Percentiles rank a stretch among this genome's conserved stretches.
These are phyloP conservation scores for Autographa gamma DNA, from an alignment of 2,888 invertebrate genomes.

Conservation along the genomic window DNA sequence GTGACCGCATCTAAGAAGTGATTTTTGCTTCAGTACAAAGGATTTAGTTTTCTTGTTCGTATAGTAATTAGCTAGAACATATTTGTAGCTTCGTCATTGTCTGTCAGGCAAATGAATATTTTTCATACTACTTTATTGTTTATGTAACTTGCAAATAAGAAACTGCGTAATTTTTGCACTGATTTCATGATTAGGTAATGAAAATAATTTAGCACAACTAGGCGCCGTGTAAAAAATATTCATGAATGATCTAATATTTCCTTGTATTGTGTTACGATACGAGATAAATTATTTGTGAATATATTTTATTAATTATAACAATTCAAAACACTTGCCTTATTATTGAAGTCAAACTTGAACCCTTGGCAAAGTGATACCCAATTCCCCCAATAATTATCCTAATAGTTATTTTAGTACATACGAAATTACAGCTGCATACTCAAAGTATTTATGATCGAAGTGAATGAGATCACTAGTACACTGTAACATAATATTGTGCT, in stretches of 20 bases:
- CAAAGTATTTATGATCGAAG: slow-evolving; percentile 26
- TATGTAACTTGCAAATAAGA: neutral
- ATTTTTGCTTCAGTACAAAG: slow-evolving; percentile 52
- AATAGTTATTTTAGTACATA: neutral
- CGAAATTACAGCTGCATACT: neutral
- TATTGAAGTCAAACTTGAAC: neutral
- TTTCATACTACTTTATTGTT: neutral
- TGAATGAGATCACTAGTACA: slow-evolving; percentile 42
- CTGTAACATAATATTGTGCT: slow-evolving; percentile 49
- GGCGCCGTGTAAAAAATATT: no score
- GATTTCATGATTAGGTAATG: no score
- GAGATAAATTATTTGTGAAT: no score
- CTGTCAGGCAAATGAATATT: neutral
- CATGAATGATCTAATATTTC: no score
- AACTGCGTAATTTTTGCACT: no score
- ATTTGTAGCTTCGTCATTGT: neutral
- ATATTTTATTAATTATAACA: no score
- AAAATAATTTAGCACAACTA: no score
- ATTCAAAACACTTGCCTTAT: no score
- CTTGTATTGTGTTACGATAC: no score
- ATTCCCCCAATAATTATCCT: neutral
- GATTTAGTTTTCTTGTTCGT: slow-evolving; percentile 29
- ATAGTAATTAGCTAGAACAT: neutral
- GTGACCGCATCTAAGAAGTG: slow-evolving; percentile 57
- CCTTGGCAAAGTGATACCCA: neutral